Evolutionary conservation across 2,113 vertebrate genomes (phyloP), one percentile per base, ranked within the genome.

Genomic region (Notiomystis cincta): DNA sequence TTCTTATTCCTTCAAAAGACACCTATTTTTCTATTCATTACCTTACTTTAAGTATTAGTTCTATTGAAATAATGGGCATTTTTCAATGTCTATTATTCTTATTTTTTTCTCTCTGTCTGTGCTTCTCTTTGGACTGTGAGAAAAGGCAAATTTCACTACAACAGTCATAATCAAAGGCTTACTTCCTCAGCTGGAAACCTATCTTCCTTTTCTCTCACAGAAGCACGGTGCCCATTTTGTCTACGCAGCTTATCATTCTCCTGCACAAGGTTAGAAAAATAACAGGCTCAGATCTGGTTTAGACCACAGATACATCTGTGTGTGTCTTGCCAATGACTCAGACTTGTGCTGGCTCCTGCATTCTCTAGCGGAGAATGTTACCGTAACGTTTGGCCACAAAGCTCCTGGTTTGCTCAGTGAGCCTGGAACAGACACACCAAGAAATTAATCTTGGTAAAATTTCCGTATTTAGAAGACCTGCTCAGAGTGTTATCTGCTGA

Each of bases 271-370:
- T 27, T 75, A 73, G 44, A 71, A 21, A 56, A 91, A 60, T 1
- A 2, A 19, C 13, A 72, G 11, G 9, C 20, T 79, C n/a, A 48
- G 40, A 22, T 25, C 31, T 56, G 65, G 35, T 75, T 33, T 85
- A 37, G 40, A 82, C 37, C 31, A n/a, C 75, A 78, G 30, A 38
- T 30, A 47, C 9, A 15, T 44, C 24, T 50, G 2, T 13, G 16
- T 24, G 13, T 71, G 51, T 53, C 13, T 57, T 90, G 53, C 22
- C 53, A 91, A 28, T 1, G 0, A 57, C 27, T 10, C 44, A 87
- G 44, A 51, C 0, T 0, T 15, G 11, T 40, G 40, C 23, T 0
- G 1, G 31, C 17, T 64, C 33, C 15, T 40, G 8, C 2, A 0
- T 31, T 64, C 19, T 54, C 73, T 31, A 40, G 56, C 2, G 2